Base-by-base conservation (phyloP, 2,113 vertebrate genomes). In the Lasiurus borealis region DNA sequence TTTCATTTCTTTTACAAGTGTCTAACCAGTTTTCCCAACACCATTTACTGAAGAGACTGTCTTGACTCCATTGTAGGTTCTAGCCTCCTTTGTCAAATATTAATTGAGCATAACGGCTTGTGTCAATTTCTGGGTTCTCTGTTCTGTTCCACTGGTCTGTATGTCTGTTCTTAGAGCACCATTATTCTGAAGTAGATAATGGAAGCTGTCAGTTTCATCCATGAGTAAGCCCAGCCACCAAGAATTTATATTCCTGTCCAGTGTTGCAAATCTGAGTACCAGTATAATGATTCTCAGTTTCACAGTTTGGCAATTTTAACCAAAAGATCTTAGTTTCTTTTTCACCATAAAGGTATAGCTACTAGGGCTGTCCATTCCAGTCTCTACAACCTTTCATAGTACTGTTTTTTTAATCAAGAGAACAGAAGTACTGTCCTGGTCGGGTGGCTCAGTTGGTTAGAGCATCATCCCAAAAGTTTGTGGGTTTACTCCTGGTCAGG, bases 141-240 rank as follows among this genome's bases (percentile, higher is more conserved):
- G 52, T 54, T 19, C 52, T 54, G 18, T 54, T 54, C 52, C 52
- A 54, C 52, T 54, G 54, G 18, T 21, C 54, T 21, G 19, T 57
- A 57, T 57, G 19, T 57, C 54, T 57, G 18, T 57, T 48, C 59
- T 83, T 48, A 84, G 76, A 91, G 94, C 15, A 34, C 14, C 50
- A 66, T 46, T 54, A 80, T 54, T 88, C 80, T 59, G 27, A 96
- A 50, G 40, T 2, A 52, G 29, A 73, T 16, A 50, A 69, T 4
- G 2, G 50, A 94, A 69, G 81, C 6, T 59, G 66, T 59, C 86
- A 18, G 21, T 75, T 46, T 76, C 10, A 48, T 27, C 59, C 78
- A 18, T 71, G 72, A 94, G 80, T 94, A 54, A 84, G 4, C 44
- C 66, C 85, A 90, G 71, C 50, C 31, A 88, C 66, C 36, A 88